These are phyloP conservation scores for Festucalex cinctus DNA, from an alignment of 2,113 vertebrate genomes.

Conservation along the genomic window DNA sequence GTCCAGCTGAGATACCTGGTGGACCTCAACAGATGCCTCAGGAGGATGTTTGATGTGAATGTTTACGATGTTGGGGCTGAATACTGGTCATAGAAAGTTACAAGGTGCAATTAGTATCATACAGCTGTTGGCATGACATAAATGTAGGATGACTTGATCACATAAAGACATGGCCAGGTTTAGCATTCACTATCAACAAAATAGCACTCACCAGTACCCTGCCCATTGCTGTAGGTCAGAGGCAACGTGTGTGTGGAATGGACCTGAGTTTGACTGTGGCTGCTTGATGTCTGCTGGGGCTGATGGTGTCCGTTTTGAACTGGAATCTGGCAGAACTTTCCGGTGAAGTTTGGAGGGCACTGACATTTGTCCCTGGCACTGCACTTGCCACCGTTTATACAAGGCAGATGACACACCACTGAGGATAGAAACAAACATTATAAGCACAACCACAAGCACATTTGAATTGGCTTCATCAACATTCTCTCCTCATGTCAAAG, in stretches of 20 bases:
- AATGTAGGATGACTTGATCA: background rate
- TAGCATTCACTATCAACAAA: background rate
- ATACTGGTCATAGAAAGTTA: conserved; percentile 64
- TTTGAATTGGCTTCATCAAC: background rate
- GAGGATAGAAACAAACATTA: conserved; percentile 23
- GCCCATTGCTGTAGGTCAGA: conserved; percentile 86
- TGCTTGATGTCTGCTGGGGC: conserved; percentile 59
- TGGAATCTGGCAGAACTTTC: conserved; percentile 93
- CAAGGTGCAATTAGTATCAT: background rate
- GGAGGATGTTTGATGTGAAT: conserved; percentile 97
- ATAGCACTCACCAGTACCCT: conserved; percentile 86
- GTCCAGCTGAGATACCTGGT: conserved; percentile 94
- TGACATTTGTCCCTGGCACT: conserved; percentile 93
- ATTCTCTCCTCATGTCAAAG: background rate
- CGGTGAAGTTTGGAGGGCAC: conserved; percentile 92
- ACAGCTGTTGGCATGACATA: background rate
- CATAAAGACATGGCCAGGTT: background rate
- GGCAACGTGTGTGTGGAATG: conserved; percentile 96
- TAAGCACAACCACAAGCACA: conserved; percentile 1
- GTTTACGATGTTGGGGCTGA: conserved; percentile 87
- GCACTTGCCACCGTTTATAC: conserved; percentile 96
- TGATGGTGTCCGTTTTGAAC: conserved; percentile 70
- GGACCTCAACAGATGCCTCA: conserved; percentile 95
- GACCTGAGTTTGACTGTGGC: conserved; percentile 78
- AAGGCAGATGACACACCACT: conserved; percentile 98